Percentiles rank a stretch among this genome's conserved stretches.
Conservation (phyloP, 2,888 invertebrate species). For the Drosophila rellima region DNA sequence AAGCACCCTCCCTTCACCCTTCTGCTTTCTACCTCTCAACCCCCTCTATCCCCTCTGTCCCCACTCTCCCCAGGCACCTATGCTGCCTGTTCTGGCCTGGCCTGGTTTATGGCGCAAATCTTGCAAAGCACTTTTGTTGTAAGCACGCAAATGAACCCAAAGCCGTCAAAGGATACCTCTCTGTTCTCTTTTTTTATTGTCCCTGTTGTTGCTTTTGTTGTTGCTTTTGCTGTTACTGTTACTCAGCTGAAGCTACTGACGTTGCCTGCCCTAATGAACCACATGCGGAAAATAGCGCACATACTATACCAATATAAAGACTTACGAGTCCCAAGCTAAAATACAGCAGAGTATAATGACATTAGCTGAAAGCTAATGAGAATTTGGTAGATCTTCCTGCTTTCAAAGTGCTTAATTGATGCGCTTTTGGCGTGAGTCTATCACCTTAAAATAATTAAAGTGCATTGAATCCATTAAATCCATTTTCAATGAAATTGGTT, state of each 20-base stretch:
- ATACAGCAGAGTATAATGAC: background rate
- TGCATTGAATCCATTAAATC: too few relatives aligned
- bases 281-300: slow-evolving; percentile 18
- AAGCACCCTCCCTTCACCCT: slow-evolving; percentile 28
- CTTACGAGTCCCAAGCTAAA: slow-evolving; percentile 6
- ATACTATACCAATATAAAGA: slow-evolving; percentile 13
- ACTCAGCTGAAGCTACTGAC: slow-evolving; percentile 15
- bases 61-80: background rate
- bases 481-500: too few relatives aligned
- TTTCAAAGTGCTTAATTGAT: background rate
- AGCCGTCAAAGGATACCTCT: slow-evolving; percentile 56
- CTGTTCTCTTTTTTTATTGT: slow-evolving; percentile 15
- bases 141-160: slow-evolving; percentile 55
- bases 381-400: background rate
- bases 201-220: slow-evolving; percentile 22
- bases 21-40: too few relatives aligned
- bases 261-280: slow-evolving; percentile 49
- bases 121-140: slow-evolving; percentile 31
- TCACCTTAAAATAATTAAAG: too few relatives aligned
- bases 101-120: slow-evolving; percentile 33
- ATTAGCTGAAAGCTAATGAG: slow-evolving; percentile 6
- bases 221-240: slow-evolving; percentile 13
- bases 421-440: background rate
- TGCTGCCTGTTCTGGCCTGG: slow-evolving; percentile 17
- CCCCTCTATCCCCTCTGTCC: too few relatives aligned